Conservation (phyloP, 2,797 vertebrate species). For the Rousettus madagascariensis region DNA sequence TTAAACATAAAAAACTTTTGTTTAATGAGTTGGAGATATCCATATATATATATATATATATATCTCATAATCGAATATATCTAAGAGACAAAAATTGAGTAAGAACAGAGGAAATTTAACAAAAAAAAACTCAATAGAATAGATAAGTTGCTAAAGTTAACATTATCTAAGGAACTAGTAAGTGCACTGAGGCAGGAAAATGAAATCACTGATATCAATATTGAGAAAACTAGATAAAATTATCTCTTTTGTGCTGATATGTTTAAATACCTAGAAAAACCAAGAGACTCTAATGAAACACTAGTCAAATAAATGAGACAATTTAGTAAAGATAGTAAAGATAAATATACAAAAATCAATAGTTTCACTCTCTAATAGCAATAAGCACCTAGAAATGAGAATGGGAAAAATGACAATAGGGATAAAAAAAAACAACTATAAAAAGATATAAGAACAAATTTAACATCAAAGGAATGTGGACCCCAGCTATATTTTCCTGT, state of each 20-base stretch:
- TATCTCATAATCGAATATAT: not conserved
- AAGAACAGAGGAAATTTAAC: not conserved
- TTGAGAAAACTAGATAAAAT: conserved; percentile 52
- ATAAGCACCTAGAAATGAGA: conserved; percentile 32
- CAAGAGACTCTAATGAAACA: conserved; percentile 35
- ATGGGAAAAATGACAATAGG: not conserved
- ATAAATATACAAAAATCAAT: conserved; percentile 57
- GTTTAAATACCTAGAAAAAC: conserved; percentile 45
- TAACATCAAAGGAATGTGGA: not conserved
- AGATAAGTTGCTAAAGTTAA: conserved; percentile 20
- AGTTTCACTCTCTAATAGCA: conserved; percentile 5
- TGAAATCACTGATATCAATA: conserved; percentile 14
- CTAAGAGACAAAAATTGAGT: conserved; percentile 2
- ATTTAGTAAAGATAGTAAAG: conserved; percentile 28
- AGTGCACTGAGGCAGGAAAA: not conserved
- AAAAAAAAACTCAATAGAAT: not conserved
- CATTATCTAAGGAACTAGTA: conserved; percentile 4
- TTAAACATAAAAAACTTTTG: not conserved
- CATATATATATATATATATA: not conserved
- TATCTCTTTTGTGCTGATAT: not conserved
- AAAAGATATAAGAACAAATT: conserved; percentile 14
- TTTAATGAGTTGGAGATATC: not conserved
- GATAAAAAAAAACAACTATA: not conserved
- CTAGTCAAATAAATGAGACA: conserved; percentile 48
- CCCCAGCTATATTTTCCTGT: not conserved